Evolutionary conservation across 2,888 invertebrate species (phyloP).

Genomic region (Trissolcus japonicus): DNA sequence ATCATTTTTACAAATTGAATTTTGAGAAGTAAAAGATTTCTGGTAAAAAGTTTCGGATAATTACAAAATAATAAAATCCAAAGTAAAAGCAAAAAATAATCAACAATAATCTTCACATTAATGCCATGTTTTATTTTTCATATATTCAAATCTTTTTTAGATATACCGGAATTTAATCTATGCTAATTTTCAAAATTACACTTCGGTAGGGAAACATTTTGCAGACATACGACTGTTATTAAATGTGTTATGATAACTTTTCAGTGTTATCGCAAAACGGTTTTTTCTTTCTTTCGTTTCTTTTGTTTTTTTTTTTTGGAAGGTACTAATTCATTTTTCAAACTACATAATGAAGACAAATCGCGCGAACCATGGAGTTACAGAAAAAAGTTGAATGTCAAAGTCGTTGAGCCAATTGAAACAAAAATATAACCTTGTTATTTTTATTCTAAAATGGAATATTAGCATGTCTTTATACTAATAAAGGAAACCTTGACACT

Average conservation of each 20-base stretch:
- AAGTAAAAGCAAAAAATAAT: too few species aligned
- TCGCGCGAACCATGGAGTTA: constrained; percentile 1
- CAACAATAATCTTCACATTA: too few species aligned
- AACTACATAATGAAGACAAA: constrained; percentile 39
- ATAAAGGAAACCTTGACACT: constrained; percentile 62
- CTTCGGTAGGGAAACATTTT: constrained; percentile 15
- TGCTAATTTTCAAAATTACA: constrained; percentile 47
- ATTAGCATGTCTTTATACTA: constrained; percentile 60
- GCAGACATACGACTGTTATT: neutral
- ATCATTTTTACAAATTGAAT: too few species aligned
- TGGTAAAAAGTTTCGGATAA: too few species aligned
- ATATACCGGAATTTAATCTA: constrained; percentile 4
- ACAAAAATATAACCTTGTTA: constrained; percentile 50
- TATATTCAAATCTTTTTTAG: too few species aligned
- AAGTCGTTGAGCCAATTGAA: constrained; percentile 1
- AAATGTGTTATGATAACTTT: constrained; percentile 22
- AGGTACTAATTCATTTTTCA: constrained; percentile 15
- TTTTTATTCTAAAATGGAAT: constrained; percentile 54
- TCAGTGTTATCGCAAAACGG: constrained; percentile 11
- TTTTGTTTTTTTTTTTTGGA: constrained; percentile 6
- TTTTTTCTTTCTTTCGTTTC: too few species aligned
- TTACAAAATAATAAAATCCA: too few species aligned
- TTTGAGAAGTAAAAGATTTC: too few species aligned
- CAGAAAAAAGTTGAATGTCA: constrained; percentile 28
- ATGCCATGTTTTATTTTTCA: too few species aligned